Base-by-base conservation (phyloP, 2,888 invertebrate genomes). In the Alitta virens region DNA sequence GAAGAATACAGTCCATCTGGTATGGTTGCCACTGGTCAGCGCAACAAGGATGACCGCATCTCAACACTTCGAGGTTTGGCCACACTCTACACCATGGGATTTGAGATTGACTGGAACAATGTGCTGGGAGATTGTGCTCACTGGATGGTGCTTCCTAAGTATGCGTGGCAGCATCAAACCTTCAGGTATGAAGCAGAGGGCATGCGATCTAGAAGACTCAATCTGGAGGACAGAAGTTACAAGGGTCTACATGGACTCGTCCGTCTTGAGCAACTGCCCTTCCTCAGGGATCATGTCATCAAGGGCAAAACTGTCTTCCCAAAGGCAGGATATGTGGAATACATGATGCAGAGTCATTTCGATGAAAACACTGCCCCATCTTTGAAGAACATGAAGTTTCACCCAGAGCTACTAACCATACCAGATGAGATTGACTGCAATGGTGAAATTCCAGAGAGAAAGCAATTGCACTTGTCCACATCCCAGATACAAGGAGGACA, bases 121-220 rank as follows among this genome's bases (percentile, higher is more conserved):
- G 21, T 63, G 26, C 33, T 25, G 24, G 54, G 58, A 16, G 38
- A 63, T 42, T 56, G 57, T 40, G 63, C 42, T 2, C 43, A 61
- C 24, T 63, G 59, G 56, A 38, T 56, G 26, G 46, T 38, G 9
- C 54, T 63, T 7, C 61, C 66, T 12, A 46, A 26, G 18, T 64
- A 62, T 55, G 58, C 64, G 16, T 64, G 60, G 56, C 62, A 64
- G 40, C 62, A 62, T 40, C 21, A 18, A n/a, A 49, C 62, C 56
- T 56, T 62, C 56, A 49, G 56, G 51, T 55, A 54, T 25, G 62
- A 62, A 50, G 56, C 62, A 16, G 62, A 62, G 33, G 27, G n/a
- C 14, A 26, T 43, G 38, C 25, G 56, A 49, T 52, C 14, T 26
- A 43, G 55, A 16, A 55, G 62, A n/a, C 42, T 62, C 12, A 40